Conservation (phyloP, 2,113 vertebrate species). For the Probosciger aterrimus region DNA sequence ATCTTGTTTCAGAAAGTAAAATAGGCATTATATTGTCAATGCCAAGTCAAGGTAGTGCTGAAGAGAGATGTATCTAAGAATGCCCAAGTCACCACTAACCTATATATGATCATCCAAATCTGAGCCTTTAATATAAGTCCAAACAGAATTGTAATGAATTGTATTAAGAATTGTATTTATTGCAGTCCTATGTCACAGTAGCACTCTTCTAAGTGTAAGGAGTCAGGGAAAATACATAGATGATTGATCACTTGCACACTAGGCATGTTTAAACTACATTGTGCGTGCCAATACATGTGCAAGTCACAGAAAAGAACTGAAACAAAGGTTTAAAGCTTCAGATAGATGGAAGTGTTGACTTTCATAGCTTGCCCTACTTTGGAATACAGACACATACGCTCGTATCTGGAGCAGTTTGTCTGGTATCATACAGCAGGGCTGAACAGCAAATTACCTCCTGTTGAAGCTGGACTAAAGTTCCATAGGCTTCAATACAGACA, state of each 20-base stretch:
- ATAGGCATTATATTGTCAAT: background rate
- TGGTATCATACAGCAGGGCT: background rate
- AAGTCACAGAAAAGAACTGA: background rate
- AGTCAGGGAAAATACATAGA: background rate
- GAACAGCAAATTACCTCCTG: background rate
- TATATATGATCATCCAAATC: background rate
- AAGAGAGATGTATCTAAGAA: background rate
- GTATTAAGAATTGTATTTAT: background rate
- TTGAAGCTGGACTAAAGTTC: background rate
- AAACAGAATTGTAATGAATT: background rate
- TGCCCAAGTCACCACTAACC: background rate
- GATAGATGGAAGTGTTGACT: background rate
- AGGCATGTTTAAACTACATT: background rate
- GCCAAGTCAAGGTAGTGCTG: background rate
- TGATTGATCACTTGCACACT: background rate
- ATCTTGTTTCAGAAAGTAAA: background rate
- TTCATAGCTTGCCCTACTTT: constrained; percentile 29
- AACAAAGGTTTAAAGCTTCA: background rate
- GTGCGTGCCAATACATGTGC: background rate
- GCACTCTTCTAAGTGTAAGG: background rate
- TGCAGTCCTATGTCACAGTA: background rate
- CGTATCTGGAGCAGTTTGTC: background rate
- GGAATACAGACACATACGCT: background rate
- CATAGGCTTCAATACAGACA: background rate
- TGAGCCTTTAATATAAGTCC: background rate